Evolutionary conservation across 1,140 invertebrate genomes (phyloP).

Genomic region (Micrasema minimum): DNA sequence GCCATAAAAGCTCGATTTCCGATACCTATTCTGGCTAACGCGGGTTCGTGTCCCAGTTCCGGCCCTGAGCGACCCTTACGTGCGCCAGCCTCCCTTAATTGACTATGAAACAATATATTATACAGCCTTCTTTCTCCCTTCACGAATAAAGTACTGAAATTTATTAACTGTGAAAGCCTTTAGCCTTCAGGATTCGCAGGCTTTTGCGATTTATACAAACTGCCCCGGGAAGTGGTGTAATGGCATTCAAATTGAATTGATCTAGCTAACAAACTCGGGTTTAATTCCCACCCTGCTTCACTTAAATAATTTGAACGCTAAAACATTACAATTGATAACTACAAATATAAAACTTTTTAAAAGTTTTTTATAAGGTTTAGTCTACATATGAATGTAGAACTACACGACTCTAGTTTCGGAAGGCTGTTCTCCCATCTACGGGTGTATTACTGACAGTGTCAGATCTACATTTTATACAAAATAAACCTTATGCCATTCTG

Average conservation of each 20-base stretch:
- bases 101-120: slow-evolving; percentile 38
- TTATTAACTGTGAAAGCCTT: slow-evolving; percentile 36
- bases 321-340: no score
- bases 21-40: no score
- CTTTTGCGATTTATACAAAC: slow-evolving; percentile 24
- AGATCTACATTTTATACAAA: no score
- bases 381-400: no score
- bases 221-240: slow-evolving; percentile 24
- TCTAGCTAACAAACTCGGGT: slow-evolving; percentile 22
- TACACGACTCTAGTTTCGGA: no score
- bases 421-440: no score
- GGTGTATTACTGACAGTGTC: no score
- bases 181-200: slow-evolving; percentile 31
- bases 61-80: not conserved
- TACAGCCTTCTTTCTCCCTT: slow-evolving; percentile 32
- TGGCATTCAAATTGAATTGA: slow-evolving; percentile 31
- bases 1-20: no score
- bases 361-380: no score
- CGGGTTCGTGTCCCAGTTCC: no score
- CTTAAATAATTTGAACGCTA: not conserved
- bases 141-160: slow-evolving; percentile 32
- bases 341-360: no score
- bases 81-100: slow-evolving; percentile 26
- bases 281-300: slow-evolving; percentile 9
- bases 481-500: no score